Conservation (phyloP, 2,113 vertebrate species). For the Laticauda laticaudata region DNA sequence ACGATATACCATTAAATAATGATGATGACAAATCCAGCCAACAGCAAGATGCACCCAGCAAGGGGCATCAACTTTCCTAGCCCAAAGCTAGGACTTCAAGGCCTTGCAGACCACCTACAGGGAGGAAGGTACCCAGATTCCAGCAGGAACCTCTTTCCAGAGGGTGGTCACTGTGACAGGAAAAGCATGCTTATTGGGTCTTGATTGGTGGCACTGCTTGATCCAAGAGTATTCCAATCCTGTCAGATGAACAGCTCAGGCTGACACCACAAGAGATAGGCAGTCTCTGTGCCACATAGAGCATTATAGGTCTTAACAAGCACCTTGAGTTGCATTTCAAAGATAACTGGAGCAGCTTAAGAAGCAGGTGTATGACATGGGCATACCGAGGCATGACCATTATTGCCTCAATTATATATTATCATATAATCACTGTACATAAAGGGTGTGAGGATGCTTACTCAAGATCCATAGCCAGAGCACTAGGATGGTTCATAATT, state of each 20-base stretch:
- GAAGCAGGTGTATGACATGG: not conserved
- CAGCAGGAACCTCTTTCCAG: not conserved
- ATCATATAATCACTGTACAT: not conserved
- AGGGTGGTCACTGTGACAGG: not conserved
- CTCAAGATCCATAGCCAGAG: not conserved
- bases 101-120: not conserved
- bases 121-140: not conserved
- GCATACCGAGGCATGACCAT: not conserved
- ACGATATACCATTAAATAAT: not conserved
- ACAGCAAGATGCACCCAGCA: not conserved
- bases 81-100: not conserved
- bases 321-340: not conserved
- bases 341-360: not conserved
- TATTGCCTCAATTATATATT: not conserved
- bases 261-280: not conserved
- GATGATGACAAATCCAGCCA: not conserved
- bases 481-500: not conserved
- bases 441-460: not conserved
- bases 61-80: not conserved
- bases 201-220: not conserved
- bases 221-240: not conserved
- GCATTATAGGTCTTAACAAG: not conserved
- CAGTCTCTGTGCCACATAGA: not conserved
- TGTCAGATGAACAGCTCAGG: not conserved
- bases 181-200: not conserved